Base-by-base conservation (phyloP, 1,140 invertebrate genomes). In the Sipha flava region DNA sequence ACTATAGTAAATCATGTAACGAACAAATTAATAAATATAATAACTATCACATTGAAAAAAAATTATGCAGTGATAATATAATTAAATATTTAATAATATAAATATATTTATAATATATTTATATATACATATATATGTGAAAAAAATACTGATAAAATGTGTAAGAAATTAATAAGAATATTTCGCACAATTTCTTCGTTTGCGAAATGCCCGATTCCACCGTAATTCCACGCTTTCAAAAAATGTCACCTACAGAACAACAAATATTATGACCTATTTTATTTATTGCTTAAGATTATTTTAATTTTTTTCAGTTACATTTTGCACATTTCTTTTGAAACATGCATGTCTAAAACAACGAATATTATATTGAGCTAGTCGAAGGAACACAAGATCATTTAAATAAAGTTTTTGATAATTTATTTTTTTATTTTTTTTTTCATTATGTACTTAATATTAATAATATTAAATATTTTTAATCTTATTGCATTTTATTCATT, bases 1-100 rank as follows among this genome's bases (percentile, higher is more conserved):
- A 40, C 21, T 45, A 68, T 68, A 68, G 18, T 75, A 75, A 75
- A 75, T 75, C 47, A 57, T 75, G 57, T 75, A 75, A 75, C 72
- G 43, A 75, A 57, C 37, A 75, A 54, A 57, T 57, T 37, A 75
- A 54, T 75, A 75, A 57, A 37, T 54, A 75, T 75, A 75, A 37
- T 75, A 75, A 73, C 72, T 75, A 75, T 75, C 72, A 75, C 72
- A 57, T 75, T 75, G 49, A 52, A 75, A 75, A 75, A 23, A 75
- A 75, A 37, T 18, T 72, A 52, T 37, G 34, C 31, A 57, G 72
- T 57, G 72, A 75, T 54, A 75, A 72, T 72, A 68, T 45, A 23
- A 72, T 45, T 26, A 72, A 31, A 31, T 21, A 2, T 23, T 21
- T 52, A 7, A 23, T 52, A 52, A 52, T 52, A 52, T 18, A 23